Base-by-base conservation (phyloP, 1,140 invertebrate genomes). In the Drosophila jambulina region DNA sequence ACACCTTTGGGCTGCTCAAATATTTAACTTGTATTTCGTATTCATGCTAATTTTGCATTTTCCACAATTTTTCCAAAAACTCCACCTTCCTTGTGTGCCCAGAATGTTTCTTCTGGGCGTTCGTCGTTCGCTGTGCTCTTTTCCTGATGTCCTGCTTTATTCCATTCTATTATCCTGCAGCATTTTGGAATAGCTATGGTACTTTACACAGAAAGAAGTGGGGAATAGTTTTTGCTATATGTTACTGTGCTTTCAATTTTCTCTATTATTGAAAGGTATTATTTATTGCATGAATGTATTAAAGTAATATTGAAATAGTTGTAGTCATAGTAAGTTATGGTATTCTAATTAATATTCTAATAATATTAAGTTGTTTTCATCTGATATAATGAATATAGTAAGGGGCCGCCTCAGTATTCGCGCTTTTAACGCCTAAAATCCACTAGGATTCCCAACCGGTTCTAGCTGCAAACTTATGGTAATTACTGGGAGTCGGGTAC, bases 11-110 rank as follows among this genome's bases (percentile, higher is more conserved):
- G 71, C 78, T 84, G 65, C 74, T 90, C 85, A 88, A 90, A 90
- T 90, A 90, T 90, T 90, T 90, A 90, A 90, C 85, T 86, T 91
- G 82, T 84, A 85, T 90, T 90, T 90, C 78, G 85, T 90, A 90
- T 90, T 91, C 85, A 90, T 88, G 85, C 85, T 90, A 90, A 90
- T 90, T 90, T 90, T 85, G 85, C 85, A 90, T 90, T 90, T 90
- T 90, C 75, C 82, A 91, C 85, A 91, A 90, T 85, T 90, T 90
- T 90, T 64, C 80, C 80, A 13, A 57, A 79, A 75, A 75, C 27
- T 19, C 23, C 32, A 34, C 34, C 38, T 56, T 51, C 23, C 32
- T 58, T 70, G 46, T 51, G 58, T 60, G 40, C 54, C 43, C 63
- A 53, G 69, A 71, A 72, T 42, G 53, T 56, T 71, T 51, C 38